phyloP scores from a whole-genome alignment of 2,888 invertebrate species.

The Andrena fulva region DNA sequence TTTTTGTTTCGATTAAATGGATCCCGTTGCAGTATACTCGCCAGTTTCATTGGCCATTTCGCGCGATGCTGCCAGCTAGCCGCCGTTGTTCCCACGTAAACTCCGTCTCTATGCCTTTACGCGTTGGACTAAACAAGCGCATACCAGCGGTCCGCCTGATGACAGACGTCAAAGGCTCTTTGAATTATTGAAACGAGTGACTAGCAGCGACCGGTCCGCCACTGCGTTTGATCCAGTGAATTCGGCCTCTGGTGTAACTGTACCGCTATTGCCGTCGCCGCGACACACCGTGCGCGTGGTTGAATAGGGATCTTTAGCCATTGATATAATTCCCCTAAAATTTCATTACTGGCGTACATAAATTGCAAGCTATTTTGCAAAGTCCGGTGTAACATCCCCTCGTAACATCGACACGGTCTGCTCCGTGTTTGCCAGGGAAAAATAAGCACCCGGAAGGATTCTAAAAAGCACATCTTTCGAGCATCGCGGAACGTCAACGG shows the following conservation, averaged over 20 bases:
- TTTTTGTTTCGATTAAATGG: background rate
- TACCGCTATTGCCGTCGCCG: background rate
- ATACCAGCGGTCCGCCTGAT: conserved; percentile 2
- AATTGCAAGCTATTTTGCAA: too few relatives aligned
- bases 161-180: conserved; percentile 44
- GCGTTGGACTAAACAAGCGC: conserved; percentile 14
- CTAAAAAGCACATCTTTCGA: conserved; percentile 6
- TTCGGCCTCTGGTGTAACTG: conserved; percentile 10
- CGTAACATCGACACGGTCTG: too few relatives aligned
- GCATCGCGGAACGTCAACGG: background rate
- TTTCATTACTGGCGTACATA: too few relatives aligned
- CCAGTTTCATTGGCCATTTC: background rate
- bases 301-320: too few relatives aligned
- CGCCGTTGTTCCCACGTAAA: conserved; percentile 26
- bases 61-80: background rate
- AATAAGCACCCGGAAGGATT: background rate
- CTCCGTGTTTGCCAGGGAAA: background rate
- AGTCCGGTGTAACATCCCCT: too few relatives aligned
- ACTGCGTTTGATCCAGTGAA: conserved; percentile 23
- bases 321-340: too few relatives aligned
- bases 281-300: background rate
- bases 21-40: background rate
- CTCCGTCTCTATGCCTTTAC: background rate
- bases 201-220: background rate
- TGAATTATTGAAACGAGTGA: conserved; percentile 25